phyloP scores from a whole-genome alignment of 2,888 invertebrate genomes.

The Carabus problematicus region DNA sequence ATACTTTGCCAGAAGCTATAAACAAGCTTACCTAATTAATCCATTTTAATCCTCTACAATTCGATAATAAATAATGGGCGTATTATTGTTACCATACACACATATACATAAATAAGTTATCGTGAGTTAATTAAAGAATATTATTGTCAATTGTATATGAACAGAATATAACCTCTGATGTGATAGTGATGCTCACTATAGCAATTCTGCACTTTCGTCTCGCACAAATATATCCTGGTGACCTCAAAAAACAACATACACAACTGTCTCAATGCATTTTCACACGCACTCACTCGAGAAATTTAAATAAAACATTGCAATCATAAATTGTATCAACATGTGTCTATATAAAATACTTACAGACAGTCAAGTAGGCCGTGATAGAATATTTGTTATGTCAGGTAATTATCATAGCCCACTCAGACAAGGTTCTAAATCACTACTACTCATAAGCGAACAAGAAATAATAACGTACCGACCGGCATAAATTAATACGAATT shows the following conservation, averaged over 20 bases:
- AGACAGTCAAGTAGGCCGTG: conserved; percentile 33
- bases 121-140: no score
- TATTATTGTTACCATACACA: no score
- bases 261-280: conserved; percentile 18
- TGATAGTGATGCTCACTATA: conserved; percentile 19
- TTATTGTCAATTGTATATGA: no score
- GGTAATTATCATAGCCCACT: conserved; percentile 11
- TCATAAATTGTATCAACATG: conserved; percentile 20
- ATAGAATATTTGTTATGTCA: conserved; percentile 10
- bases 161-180: not conserved
- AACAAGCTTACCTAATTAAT: no score
- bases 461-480: not conserved
- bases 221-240: conserved; percentile 15
- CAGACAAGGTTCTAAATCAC: not conserved
- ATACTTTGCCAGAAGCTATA: no score
- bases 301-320: conserved; percentile 6
- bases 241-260: conserved; percentile 36
- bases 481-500: conserved; percentile 14
- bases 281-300: conserved; percentile 13
- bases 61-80: no score
- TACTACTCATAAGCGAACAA: no score
- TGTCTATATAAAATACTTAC: no score
- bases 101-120: no score
- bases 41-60: no score
- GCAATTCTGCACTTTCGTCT: conserved; percentile 11